These are phyloP conservation scores for Bubalus kerabau DNA, from an alignment of 2,113 vertebrate species.

Conservation along the genomic window DNA sequence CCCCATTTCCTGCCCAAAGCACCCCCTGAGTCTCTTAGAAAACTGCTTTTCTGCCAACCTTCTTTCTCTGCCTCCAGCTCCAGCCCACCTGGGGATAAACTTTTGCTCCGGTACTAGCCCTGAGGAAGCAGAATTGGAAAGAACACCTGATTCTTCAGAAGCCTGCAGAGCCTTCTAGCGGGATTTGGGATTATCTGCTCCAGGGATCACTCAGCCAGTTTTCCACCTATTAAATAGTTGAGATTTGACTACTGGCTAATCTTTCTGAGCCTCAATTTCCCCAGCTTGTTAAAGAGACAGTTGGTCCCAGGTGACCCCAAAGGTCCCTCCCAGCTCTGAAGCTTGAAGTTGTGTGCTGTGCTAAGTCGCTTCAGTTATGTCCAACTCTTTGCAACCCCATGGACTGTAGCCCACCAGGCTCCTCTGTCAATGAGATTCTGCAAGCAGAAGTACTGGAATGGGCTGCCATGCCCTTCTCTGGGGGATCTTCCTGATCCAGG, in stretches of 20 bases:
- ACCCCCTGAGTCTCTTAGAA: background rate
- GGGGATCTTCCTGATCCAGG: background rate
- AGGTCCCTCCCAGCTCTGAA: background rate
- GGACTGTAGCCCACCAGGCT: background rate
- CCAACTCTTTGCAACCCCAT: background rate
- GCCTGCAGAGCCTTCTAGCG: background rate
- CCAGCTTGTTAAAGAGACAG: background rate
- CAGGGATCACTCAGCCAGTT: background rate
- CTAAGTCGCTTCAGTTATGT: background rate
- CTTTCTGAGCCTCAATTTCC: background rate
- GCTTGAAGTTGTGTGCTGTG: background rate
- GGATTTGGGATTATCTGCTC: background rate
- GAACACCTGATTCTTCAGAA: conserved; percentile 33
- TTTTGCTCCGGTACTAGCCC: background rate
- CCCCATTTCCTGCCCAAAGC: background rate
- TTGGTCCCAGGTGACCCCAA: background rate
- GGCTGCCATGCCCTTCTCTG: background rate
- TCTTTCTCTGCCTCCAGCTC: background rate
- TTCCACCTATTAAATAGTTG: background rate
- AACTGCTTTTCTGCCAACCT: background rate
- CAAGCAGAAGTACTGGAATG: background rate
- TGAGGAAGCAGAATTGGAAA: conserved; percentile 1
- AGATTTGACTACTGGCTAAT: background rate
- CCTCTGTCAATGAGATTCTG: background rate
- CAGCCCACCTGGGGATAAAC: background rate